phyloP scores from a whole-genome alignment of 2,888 invertebrate genomes.

The Megastigmus dorsalis region DNA sequence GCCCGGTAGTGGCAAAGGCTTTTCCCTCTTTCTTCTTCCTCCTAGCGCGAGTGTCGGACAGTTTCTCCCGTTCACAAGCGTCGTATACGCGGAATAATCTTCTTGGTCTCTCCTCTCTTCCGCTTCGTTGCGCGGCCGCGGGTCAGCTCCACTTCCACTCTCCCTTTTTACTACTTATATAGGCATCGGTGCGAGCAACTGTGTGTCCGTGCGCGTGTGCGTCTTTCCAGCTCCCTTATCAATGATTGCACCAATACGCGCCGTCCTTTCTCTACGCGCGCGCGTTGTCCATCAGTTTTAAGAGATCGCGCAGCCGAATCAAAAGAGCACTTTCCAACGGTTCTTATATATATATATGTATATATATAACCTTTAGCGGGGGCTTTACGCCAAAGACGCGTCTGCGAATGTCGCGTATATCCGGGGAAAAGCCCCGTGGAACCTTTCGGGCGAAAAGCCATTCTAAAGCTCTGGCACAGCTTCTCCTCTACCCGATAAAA shows the following conservation, averaged over 20 bases:
- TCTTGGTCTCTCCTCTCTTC: conserved; percentile 39
- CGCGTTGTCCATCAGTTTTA: not conserved
- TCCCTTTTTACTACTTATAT: too few species aligned
- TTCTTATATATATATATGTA: too few species aligned
- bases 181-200: too few species aligned
- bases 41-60: not conserved
- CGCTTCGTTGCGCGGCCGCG: conserved; percentile 2
- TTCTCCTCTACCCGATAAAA: conserved; percentile 12
- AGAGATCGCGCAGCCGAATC: not conserved
- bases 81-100: conserved; percentile 25
- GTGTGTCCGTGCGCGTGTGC: not conserved
- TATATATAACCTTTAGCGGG: not conserved
- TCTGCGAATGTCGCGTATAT: too few species aligned
- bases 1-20: conserved; percentile 26
- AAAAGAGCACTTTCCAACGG: not conserved
- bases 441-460: conserved; percentile 10
- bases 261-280: not conserved
- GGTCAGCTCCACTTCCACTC: too few species aligned
- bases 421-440: conserved; percentile 26
- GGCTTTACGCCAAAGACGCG: too few species aligned
- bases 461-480: too few species aligned
- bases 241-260: too few species aligned
- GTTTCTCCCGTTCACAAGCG: conserved; percentile 33
- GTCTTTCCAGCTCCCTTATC: conserved; percentile 5
- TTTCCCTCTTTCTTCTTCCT: conserved; percentile 37